Conservation (phyloP, 30 jellyfish, hydroid and myxozoan species). For the Hydractinia symbiolongicarpus region DNA sequence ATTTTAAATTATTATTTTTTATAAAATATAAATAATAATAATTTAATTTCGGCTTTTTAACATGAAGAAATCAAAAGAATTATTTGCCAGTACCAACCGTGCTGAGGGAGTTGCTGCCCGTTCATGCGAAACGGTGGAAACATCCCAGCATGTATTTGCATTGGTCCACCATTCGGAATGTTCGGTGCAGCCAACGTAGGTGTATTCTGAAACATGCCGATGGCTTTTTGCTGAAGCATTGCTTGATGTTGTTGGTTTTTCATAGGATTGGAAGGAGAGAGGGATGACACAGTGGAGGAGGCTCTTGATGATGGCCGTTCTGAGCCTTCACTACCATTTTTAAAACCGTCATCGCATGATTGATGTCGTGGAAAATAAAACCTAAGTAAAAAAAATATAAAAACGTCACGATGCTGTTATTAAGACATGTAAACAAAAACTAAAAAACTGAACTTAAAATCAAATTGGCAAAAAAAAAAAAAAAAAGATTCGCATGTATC, state of each 20-base stretch:
- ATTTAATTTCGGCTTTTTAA: too few species aligned
- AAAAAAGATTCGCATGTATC: too few species aligned
- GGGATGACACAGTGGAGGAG: constrained; percentile 17
- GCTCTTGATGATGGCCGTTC: constrained; percentile 17
- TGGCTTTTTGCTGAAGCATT: constrained; percentile 8
- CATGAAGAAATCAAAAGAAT: too few species aligned
- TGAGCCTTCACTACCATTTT: background rate
- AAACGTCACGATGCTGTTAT: background rate
- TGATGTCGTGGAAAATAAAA: constrained; percentile 74
- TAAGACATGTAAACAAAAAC: too few species aligned
- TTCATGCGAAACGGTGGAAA: constrained; percentile 40
- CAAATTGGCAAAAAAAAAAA: background rate
- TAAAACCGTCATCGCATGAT: constrained; percentile 32
- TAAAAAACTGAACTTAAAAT: background rate
- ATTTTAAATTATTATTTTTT: too few species aligned
- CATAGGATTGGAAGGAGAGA: background rate
- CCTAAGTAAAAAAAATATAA: constrained; percentile 14
- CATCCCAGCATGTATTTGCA: constrained; percentile 54
- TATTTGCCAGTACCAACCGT: too few species aligned
- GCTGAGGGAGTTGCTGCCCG: constrained; percentile 21
- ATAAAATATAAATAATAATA: too few species aligned
- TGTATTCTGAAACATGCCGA: constrained; percentile 20
- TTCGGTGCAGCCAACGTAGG: constrained; percentile 29
- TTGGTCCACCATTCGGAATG: constrained; percentile 20
- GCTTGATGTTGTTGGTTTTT: constrained; percentile 1